These are phyloP conservation scores for Oxyura jamaicensis DNA, from an alignment of 2,113 vertebrate genomes.

Conservation along the genomic window DNA sequence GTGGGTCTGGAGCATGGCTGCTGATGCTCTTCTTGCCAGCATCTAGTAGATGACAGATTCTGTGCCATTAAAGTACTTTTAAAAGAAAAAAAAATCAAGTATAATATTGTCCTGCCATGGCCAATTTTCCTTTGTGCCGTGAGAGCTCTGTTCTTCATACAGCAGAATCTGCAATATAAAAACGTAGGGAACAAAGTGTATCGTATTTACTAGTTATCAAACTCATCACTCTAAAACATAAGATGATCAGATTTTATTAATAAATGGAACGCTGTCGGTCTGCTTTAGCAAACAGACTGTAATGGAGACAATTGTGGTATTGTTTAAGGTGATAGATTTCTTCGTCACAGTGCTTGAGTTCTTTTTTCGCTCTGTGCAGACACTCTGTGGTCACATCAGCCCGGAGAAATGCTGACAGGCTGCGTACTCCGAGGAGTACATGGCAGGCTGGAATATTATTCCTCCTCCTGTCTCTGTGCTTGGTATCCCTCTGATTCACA, in stretches of 20 bases:
- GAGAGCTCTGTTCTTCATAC: background rate
- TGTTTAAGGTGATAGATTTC: background rate
- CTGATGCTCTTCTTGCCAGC: slow-evolving; percentile 29
- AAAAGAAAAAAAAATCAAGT: background rate
- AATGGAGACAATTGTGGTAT: background rate
- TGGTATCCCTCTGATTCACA: background rate
- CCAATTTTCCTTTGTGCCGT: background rate
- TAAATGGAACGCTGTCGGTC: background rate
- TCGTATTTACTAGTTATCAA: background rate
- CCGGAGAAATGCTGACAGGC: background rate
- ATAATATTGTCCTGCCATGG: background rate
- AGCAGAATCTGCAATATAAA: background rate
- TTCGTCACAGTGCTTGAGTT: background rate
- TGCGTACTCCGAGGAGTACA: background rate
- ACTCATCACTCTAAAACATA: background rate
- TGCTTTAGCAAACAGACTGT: background rate
- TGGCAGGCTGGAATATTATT: background rate
- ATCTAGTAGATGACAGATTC: background rate
- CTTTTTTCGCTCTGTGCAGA: background rate
- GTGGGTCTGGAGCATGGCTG: slow-evolving; percentile 9
- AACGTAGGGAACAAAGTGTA: background rate
- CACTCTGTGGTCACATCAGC: background rate
- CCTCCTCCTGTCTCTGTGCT: background rate
- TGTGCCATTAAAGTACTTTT: background rate
- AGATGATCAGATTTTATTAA: background rate